Percentiles rank a stretch among this genome's conserved stretches.
These are phyloP conservation scores for Berghia stephanieae DNA, from an alignment of 1,140 invertebrate genomes.

Conservation along the genomic window DNA sequence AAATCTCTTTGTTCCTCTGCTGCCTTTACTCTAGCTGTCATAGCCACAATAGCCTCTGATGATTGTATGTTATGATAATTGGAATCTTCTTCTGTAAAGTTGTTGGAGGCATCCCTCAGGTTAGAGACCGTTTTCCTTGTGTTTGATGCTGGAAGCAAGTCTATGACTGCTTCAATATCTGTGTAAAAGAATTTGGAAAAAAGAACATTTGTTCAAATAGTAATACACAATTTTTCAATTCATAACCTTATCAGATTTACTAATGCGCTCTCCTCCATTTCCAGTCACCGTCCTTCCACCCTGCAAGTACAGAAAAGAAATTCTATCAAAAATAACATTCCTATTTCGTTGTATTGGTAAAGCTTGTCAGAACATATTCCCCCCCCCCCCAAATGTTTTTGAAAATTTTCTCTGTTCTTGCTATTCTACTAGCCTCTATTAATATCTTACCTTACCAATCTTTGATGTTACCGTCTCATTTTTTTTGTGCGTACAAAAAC, in stretches of 20 bases:
- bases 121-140: not conserved
- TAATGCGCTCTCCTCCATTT: too few species aligned
- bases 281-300: too few species aligned
- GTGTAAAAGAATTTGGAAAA: not conserved
- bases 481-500: too few species aligned
- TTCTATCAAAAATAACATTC: too few species aligned
- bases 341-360: too few species aligned
- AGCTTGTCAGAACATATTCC: too few species aligned
- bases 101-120: not conserved
- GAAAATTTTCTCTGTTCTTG: too few species aligned
- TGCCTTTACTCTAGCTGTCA: constrained; percentile 11
- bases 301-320: too few species aligned
- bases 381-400: too few species aligned
- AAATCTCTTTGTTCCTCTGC: constrained; percentile 17
- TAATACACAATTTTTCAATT: not conserved
- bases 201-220: not conserved
- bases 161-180: constrained; percentile 38
- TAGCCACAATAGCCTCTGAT: constrained; percentile 17
- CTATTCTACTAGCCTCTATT: too few species aligned
- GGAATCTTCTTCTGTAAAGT: not conserved
- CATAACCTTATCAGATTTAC: not conserved
- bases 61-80: not conserved
- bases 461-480: too few species aligned
- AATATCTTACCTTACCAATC: too few species aligned
- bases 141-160: not conserved